These are phyloP conservation scores for Myripristis jacobus DNA, from an alignment of 2,797 vertebrate species.

Conservation along the genomic window DNA sequence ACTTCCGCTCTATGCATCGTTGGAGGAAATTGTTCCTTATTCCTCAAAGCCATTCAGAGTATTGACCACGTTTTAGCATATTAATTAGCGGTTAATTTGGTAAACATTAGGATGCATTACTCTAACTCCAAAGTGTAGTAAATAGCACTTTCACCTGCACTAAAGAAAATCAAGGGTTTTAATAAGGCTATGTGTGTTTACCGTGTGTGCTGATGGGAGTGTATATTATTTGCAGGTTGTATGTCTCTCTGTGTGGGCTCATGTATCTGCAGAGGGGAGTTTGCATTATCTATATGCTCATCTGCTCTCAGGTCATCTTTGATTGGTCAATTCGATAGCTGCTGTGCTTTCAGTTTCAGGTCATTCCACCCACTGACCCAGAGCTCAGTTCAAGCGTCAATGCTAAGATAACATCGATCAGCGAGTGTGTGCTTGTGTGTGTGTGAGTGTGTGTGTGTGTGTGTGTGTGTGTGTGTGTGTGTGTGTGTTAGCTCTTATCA, in stretches of 20 bases:
- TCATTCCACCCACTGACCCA: conserved; percentile 33
- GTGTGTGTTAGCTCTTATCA: conserved; percentile 31
- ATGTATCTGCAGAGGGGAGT: background rate
- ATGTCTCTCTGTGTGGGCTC: background rate
- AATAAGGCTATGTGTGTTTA: too few relatives aligned
- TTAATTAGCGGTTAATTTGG: background rate
- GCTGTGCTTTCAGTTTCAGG: conserved; percentile 53
- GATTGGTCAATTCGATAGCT: conserved; percentile 39
- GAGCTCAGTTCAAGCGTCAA: conserved; percentile 23
- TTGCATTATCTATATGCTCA: conserved; percentile 1
- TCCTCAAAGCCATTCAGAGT: too few relatives aligned
- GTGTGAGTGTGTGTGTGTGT: too few relatives aligned
- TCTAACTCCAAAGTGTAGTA: conserved; percentile 2
- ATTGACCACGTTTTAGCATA: too few relatives aligned
- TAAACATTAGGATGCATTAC: conserved; percentile 2
- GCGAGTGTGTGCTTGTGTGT: conserved; percentile 38
- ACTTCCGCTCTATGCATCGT: conserved; percentile 15
- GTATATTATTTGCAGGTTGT: too few relatives aligned
- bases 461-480: too few relatives aligned
- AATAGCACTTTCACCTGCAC: background rate
- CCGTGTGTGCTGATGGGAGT: too few relatives aligned
- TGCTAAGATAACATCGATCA: conserved; percentile 52
- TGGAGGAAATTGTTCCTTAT: background rate
- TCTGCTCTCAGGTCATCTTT: conserved; percentile 30
- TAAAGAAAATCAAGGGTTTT: conserved; percentile 10